These are phyloP conservation scores for Steinernema feltiae DNA, from an alignment of 1,140 invertebrate genomes.

Conservation along the genomic window DNA sequence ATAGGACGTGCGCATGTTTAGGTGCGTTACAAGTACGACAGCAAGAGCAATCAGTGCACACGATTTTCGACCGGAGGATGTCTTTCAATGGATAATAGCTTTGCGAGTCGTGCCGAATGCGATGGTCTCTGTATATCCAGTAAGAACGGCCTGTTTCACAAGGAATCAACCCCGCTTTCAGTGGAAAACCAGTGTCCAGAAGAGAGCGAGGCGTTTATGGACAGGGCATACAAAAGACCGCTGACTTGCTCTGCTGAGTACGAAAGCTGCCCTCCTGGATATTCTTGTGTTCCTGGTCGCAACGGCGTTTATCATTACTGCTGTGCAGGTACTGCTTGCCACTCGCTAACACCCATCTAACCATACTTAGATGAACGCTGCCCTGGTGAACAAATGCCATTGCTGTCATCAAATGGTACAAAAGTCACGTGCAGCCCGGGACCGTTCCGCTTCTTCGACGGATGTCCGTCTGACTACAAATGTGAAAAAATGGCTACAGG, in stretches of 20 bases:
- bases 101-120: conserved; percentile 17
- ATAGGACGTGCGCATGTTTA: not conserved
- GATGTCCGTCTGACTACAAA: conserved; percentile 18
- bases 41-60: not conserved
- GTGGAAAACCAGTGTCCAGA: conserved; percentile 15
- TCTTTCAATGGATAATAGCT: conserved; percentile 12
- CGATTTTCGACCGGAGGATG: conserved; percentile 18
- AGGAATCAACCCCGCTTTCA: not conserved
- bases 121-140: conserved; percentile 14
- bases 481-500: conserved; percentile 20
- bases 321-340: conserved; percentile 13
- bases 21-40: conserved; percentile 23
- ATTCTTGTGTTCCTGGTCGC: not conserved
- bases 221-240: not conserved
- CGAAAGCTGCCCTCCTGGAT: conserved; percentile 16
- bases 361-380: conserved; percentile 16
- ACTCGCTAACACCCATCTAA: not conserved
- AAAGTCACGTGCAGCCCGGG: conserved; percentile 16
- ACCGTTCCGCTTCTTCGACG: conserved; percentile 17
- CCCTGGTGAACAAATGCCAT: conserved; percentile 15
- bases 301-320: conserved; percentile 22
- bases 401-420: conserved; percentile 7
- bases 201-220: not conserved
- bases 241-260: conserved; percentile 15
- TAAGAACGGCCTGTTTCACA: not conserved